A percentile compares a stretch with the other conserved stretches of the same genome.
phyloP scores from a whole-genome alignment of 2,888 invertebrate species.

The Scaptodrosophila latifasciaeformis region DNA sequence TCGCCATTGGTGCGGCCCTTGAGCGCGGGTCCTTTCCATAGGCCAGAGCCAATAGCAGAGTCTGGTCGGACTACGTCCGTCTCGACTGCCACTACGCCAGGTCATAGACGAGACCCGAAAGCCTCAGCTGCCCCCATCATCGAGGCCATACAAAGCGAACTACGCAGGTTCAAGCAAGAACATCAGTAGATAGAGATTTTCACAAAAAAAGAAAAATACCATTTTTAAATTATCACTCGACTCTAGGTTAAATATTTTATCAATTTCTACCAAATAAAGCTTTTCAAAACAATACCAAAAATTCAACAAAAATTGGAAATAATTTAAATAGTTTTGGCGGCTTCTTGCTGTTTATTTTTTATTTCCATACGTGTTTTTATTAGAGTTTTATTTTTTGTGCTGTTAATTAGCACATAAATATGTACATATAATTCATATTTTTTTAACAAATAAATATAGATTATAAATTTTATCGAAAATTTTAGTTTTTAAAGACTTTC shows the following conservation, averaged over 20 bases:
- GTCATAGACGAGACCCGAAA: slow-evolving; percentile 63
- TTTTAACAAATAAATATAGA: too few species aligned
- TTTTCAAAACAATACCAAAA: not conserved
- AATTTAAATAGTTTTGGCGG: too few species aligned
- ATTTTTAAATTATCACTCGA: too few species aligned
- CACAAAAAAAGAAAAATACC: too few species aligned
- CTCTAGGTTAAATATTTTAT: too few species aligned
- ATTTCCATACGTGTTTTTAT: too few species aligned
- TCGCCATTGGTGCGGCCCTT: slow-evolving; percentile 78
- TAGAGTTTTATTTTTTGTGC: too few species aligned
- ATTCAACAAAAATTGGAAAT: too few species aligned
- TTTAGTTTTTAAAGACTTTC: slow-evolving; percentile 38
- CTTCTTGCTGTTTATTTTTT: too few species aligned
- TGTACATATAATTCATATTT: too few species aligned
- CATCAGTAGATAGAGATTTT: slow-evolving; percentile 23
- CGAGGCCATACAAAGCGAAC: slow-evolving; percentile 87
- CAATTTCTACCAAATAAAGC: slow-evolving; percentile 30
- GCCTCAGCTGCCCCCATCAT: slow-evolving; percentile 89
- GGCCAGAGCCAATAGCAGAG: slow-evolving; percentile 74
- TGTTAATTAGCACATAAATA: too few species aligned
- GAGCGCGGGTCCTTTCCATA: slow-evolving; percentile 81
- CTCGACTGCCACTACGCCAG: slow-evolving; percentile 39
- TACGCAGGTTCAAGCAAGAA: slow-evolving; percentile 72
- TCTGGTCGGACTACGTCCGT: slow-evolving; percentile 19
- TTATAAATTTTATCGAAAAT: too few species aligned